Percentiles rank a stretch among this genome's conserved stretches.
phyloP scores from a whole-genome alignment of 2,113 vertebrate species.

The Dermatemys mawii region DNA sequence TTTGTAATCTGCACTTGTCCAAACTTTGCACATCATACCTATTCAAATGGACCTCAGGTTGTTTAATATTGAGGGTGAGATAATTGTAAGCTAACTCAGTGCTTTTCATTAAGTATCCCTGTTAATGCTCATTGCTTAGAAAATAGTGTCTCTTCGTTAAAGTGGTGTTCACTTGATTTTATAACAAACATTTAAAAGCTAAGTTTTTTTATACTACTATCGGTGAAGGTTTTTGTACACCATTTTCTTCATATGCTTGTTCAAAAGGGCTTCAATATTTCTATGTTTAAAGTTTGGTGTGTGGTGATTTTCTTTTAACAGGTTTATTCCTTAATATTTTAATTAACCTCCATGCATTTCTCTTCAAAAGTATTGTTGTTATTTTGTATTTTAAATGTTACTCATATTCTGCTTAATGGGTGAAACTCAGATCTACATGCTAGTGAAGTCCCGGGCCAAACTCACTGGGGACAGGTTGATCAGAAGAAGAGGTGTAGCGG shows the following conservation, averaged over 20 bases:
- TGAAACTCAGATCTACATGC: background rate
- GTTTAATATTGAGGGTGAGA: background rate
- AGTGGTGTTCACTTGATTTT: background rate
- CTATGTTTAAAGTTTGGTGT: background rate
- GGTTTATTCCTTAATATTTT: background rate
- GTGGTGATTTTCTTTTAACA: background rate
- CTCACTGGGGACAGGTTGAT: background rate
- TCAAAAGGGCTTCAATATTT: background rate
- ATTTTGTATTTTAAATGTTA: background rate
- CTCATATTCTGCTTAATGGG: background rate
- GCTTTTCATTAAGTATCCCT: background rate
- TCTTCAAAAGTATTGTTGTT: background rate
- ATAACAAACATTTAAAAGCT: background rate
- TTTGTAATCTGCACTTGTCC: background rate
- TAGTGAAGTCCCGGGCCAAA: background rate
- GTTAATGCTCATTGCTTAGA: background rate
- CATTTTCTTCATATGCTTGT: background rate
- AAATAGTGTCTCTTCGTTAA: background rate
- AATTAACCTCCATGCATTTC: background rate
- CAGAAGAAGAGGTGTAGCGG: background rate
- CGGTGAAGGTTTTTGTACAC: background rate
- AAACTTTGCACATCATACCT: background rate
- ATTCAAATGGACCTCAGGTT: background rate
- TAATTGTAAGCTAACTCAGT: background rate
- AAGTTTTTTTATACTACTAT: background rate